Evolutionary conservation across 2,888 invertebrate species (phyloP).

Genomic region (Pasiphila rectangulata): DNA sequence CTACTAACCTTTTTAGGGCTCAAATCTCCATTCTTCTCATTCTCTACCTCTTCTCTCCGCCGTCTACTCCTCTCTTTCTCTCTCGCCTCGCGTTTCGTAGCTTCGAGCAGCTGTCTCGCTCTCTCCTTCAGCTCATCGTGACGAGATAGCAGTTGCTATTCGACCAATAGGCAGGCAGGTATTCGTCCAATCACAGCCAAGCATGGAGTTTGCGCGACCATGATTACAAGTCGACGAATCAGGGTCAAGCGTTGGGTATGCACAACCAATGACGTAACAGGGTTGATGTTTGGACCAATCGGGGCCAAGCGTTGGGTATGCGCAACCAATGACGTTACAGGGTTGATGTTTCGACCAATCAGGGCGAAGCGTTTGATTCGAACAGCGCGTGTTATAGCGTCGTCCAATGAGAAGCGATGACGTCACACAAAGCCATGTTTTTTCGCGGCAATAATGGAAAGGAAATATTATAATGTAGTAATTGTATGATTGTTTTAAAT

Average conservation of each 20-base stretch:
- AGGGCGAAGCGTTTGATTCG: constrained; percentile 39
- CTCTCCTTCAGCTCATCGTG: constrained; percentile 92
- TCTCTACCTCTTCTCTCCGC: constrained; percentile 72
- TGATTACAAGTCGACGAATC: constrained; percentile 1
- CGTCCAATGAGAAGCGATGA: constrained; percentile 50
- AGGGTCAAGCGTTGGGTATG: constrained; percentile 30
- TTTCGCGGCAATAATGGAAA: constrained; percentile 62
- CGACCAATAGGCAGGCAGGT: constrained; percentile 23
- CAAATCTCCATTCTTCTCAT: constrained; percentile 78
- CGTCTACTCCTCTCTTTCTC: constrained; percentile 63
- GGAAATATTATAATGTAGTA: constrained; percentile 34
- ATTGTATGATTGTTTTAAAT: no score
- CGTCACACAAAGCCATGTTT: constrained; percentile 52
- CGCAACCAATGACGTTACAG: constrained; percentile 28
- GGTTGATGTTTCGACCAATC: constrained; percentile 25
- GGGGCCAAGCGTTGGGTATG: neutral
- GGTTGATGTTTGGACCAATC: no score
- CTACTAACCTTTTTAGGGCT: constrained; percentile 60
- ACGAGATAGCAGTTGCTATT: constrained; percentile 87
- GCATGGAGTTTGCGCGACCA: neutral
- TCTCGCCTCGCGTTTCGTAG: constrained; percentile 85
- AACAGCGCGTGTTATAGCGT: constrained; percentile 48
- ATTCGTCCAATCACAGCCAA: constrained; percentile 9
- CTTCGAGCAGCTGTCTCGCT: constrained; percentile 90
- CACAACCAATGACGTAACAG: constrained; percentile 8